These are phyloP conservation scores for Marronus borbonicus DNA, from an alignment of 2,888 invertebrate genomes.

Conservation along the genomic window DNA sequence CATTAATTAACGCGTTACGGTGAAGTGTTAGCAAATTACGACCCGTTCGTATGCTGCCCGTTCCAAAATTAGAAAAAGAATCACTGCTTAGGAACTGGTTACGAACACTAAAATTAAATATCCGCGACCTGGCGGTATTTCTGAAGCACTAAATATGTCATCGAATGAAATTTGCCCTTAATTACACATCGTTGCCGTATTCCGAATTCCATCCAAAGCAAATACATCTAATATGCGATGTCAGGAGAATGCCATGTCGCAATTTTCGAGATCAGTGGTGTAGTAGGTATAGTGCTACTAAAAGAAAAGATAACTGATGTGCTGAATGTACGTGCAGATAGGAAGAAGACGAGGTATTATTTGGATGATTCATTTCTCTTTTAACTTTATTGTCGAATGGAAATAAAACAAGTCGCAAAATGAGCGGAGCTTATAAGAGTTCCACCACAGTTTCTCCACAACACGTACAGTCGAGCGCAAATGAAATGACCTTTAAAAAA, in stretches of 20 bases:
- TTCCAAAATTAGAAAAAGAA: slow-evolving; percentile 45
- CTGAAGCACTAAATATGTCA: slow-evolving; percentile 16
- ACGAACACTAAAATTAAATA: slow-evolving; percentile 33
- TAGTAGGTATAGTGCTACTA: too few relatives aligned
- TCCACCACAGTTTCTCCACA: too few relatives aligned
- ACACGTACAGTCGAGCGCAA: too few relatives aligned
- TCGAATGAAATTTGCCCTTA: slow-evolving; percentile 29
- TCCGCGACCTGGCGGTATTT: slow-evolving; percentile 25
- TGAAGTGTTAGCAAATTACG: slow-evolving; percentile 39
- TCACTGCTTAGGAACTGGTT: background rate
- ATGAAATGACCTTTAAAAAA: too few relatives aligned
- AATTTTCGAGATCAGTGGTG: too few relatives aligned
- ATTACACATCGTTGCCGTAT: slow-evolving; percentile 34
- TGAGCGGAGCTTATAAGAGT: background rate
- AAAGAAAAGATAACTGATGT: too few relatives aligned
- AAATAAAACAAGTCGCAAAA: slow-evolving; percentile 1
- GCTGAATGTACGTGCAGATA: too few relatives aligned
- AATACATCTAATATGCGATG: too few relatives aligned
- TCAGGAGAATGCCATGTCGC: too few relatives aligned
- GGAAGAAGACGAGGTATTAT: too few relatives aligned
- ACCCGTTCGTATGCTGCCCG: background rate
- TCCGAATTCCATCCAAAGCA: slow-evolving; percentile 1
- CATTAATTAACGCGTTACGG: slow-evolving; percentile 24
- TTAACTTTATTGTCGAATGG: background rate
- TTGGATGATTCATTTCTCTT: too few relatives aligned